Percentiles rank a stretch among this genome's conserved stretches.
phyloP scores from a whole-genome alignment of 2,888 invertebrate species.

The Tetramorium bicarinatum region DNA sequence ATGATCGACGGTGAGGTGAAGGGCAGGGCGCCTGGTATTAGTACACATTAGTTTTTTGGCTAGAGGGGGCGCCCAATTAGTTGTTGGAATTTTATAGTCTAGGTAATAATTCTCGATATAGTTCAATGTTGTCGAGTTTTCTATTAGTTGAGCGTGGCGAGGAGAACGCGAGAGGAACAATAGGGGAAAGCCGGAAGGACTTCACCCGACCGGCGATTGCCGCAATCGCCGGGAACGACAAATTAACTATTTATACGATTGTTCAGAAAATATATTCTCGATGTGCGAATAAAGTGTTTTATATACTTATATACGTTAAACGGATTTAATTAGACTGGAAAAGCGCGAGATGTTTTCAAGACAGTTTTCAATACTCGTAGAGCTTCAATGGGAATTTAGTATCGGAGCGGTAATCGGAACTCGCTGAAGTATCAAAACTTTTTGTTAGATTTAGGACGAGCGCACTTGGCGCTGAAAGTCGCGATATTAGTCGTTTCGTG shows the following conservation, averaged over 20 bases:
- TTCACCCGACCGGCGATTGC: background rate
- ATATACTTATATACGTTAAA: background rate
- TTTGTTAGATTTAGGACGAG: conserved; percentile 25
- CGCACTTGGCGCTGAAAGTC: background rate
- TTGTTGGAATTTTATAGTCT: conserved; percentile 85
- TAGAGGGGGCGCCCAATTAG: conserved; percentile 83
- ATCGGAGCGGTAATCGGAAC: background rate
- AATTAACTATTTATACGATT: conserved; percentile 24
- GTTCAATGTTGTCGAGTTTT: conserved; percentile 84
- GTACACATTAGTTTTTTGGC: conserved; percentile 84
- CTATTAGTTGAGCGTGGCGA: conserved; percentile 73
- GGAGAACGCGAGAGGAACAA: conserved; percentile 47
- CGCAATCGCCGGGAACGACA: background rate
- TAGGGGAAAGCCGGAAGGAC: conserved; percentile 56
- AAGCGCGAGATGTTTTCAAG: background rate
- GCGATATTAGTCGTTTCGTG: conserved; percentile 12
- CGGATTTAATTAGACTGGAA: conserved; percentile 2
- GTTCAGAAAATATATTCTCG: conserved; percentile 24
- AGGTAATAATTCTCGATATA: conserved; percentile 82
- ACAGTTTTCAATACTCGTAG: background rate
- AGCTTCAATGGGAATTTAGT: conserved; percentile 25
- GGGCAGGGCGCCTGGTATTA: conserved; percentile 85
- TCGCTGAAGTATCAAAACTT: conserved; percentile 16
- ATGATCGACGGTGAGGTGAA: conserved; percentile 75
- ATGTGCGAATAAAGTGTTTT: conserved; percentile 3